A percentile compares a stretch with the other conserved stretches of the same genome.
Conservation (phyloP, 2,113 vertebrate species). For the Heliornis fulica region DNA sequence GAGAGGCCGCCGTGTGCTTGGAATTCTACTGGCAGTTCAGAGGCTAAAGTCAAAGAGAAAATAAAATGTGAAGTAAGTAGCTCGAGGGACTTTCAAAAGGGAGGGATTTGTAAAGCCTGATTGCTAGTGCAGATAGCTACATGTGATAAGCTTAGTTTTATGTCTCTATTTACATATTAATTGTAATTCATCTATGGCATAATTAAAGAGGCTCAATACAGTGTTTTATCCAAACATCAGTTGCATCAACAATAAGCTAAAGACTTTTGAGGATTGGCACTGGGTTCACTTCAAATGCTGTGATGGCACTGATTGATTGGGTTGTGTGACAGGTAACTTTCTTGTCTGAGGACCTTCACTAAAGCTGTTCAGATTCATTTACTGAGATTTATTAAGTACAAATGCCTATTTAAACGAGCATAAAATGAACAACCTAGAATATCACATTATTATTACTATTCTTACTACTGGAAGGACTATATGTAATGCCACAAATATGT, state of each 20-base stretch:
- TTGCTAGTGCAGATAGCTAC: slow-evolving; percentile 40
- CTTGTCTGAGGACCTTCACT: slow-evolving; percentile 49
- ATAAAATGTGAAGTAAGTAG: slow-evolving; percentile 3
- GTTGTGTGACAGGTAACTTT: slow-evolving; percentile 27
- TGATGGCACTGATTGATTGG: slow-evolving; percentile 7
- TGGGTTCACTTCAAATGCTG: slow-evolving; percentile 32
- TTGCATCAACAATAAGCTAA: slow-evolving; percentile 61
- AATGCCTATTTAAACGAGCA: slow-evolving; percentile 1
- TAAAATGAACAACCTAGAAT: slow-evolving; percentile 9
- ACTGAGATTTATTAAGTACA: background rate
- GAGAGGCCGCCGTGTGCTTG: background rate
- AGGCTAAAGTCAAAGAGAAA: slow-evolving; percentile 6
- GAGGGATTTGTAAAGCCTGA: slow-evolving; percentile 35
- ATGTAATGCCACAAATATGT: background rate
- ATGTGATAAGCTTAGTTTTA: slow-evolving; percentile 56
- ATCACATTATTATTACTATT: background rate
- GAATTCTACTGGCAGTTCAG: background rate
- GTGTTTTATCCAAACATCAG: slow-evolving; percentile 55
- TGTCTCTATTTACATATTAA: slow-evolving; percentile 74
- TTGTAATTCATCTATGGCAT: slow-evolving; percentile 64
- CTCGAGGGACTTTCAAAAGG: slow-evolving; percentile 5
- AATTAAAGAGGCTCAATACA: slow-evolving; percentile 62
- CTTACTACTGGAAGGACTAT: background rate
- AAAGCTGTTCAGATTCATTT: slow-evolving; percentile 1
- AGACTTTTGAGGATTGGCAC: slow-evolving; percentile 37